Base-by-base conservation (phyloP, 30 jellyfish, hydroid and myxozoan species). In the Pelagia noctiluca region DNA sequence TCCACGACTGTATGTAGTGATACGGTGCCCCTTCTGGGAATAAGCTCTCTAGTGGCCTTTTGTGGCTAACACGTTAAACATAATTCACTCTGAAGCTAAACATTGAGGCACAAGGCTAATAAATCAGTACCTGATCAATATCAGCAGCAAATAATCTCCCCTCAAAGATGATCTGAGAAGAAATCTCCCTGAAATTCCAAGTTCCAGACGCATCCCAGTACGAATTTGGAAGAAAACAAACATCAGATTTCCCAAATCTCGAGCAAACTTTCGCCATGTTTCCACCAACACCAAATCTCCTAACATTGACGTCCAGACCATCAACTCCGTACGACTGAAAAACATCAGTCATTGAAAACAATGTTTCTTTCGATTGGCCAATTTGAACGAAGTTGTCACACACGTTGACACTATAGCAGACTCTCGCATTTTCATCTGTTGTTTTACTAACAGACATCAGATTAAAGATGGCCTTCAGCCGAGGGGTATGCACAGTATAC, bases 121-220 rank as follows among this genome's bases (percentile, higher is more conserved):
- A 35, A 69, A 8, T 33, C 32, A 4, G 32, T 28, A 69, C 82
- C 82, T 69, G 13, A 32, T 37, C 31, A 3, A 69, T 33, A 37
- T 69, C 82, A 3, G 37, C 37, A 25, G 82, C 72, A 35, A 37
- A 26, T 28, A 69, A 8, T 3, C 52, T 19, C 19, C 82, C 82
- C 8, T 69, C 82, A 42, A 69, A 69, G 11, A 7, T 23, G 19
- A 69, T 16, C 35, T 69, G 71, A 7, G 63, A 69, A 22, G 82
- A 30, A 3, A 26, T 30, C 19, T 69, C 13, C 18, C 12, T 33
- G 8, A n/a, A 3, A 16, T 26, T 26, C 8, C 22, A 33, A 3
- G n/a, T 42, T 12, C 24, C 52, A 25, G 28, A 23, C 1, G 16
- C 19, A 33, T 22, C 82, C 37, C 52, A 26, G 24, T 25, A 35